phyloP scores from a whole-genome alignment of 1,140 invertebrate genomes.

The Drosophila ercepeae region DNA sequence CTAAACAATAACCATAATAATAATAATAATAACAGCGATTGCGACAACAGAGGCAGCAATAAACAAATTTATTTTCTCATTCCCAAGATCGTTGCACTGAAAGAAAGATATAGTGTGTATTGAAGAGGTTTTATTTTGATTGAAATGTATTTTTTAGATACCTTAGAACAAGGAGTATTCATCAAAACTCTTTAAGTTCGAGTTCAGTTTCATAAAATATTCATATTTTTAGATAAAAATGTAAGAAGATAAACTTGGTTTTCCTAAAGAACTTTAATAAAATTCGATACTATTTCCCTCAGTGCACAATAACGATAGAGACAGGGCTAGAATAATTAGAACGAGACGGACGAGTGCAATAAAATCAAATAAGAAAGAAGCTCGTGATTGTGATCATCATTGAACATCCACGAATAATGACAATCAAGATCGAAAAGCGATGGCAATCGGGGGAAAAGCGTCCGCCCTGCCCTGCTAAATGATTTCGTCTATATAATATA shows the following conservation, averaged over 20 bases:
- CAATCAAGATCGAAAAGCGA: conserved; percentile 21
- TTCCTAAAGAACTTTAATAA: too few relatives aligned
- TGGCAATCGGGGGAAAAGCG: conserved; percentile 3
- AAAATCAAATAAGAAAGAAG: conserved; percentile 38
- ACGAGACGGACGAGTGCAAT: background rate
- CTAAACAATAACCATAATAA: conserved; percentile 11
- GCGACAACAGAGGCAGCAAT: conserved; percentile 20
- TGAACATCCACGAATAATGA: conserved; percentile 5
- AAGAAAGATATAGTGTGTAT: background rate
- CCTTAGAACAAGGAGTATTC: too few relatives aligned
- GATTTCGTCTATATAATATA: background rate
- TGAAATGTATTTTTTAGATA: too few relatives aligned
- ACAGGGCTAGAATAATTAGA: background rate
- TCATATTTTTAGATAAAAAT: too few relatives aligned
- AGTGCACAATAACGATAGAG: conserved; percentile 7
- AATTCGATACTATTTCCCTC: too few relatives aligned
- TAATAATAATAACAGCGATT: conserved; percentile 13
- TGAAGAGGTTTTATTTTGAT: background rate
- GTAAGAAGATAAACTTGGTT: too few relatives aligned
- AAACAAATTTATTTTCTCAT: conserved; percentile 63
- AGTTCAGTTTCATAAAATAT: too few relatives aligned
- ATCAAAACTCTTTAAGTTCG: too few relatives aligned
- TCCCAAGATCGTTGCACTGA: conserved; percentile 40
- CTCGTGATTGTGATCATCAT: conserved; percentile 35
- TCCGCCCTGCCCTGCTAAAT: conserved; percentile 4